phyloP scores from a whole-genome alignment of 2,888 invertebrate genomes.

The Amblyjoppa proteus region DNA sequence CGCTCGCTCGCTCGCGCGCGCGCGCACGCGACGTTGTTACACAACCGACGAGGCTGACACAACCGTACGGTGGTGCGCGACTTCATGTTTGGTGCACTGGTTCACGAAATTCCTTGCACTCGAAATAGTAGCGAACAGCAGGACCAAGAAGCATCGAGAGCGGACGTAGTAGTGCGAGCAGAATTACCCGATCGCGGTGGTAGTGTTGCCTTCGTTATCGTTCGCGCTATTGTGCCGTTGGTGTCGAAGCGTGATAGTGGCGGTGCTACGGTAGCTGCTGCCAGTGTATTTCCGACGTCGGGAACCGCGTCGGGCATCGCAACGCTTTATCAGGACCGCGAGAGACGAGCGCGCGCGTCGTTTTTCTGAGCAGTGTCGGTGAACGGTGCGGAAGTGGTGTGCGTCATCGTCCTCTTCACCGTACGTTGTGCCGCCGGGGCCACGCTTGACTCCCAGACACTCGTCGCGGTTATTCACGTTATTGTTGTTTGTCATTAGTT shows the following conservation, averaged over 20 bases:
- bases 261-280: slow-evolving; percentile 52
- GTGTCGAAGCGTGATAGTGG: slow-evolving; percentile 48
- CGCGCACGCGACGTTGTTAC: slow-evolving; percentile 56
- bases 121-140: not conserved
- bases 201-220: slow-evolving; percentile 20
- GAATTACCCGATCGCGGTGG: not conserved
- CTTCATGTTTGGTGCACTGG: slow-evolving; percentile 8
- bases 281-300: slow-evolving; percentile 48
- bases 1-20: slow-evolving; percentile 63
- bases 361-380: slow-evolving; percentile 50
- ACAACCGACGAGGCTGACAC: slow-evolving; percentile 18
- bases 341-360: slow-evolving; percentile 45
- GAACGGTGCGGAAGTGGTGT: slow-evolving; percentile 61
- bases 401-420: slow-evolving; percentile 53
- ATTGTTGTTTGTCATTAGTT: not conserved
- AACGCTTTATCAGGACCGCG: slow-evolving; percentile 45
- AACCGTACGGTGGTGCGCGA: slow-evolving; percentile 18
- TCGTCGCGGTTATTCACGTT: slow-evolving; percentile 27
- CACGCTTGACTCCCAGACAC: slow-evolving; percentile 16
- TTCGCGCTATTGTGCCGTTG: slow-evolving; percentile 30
- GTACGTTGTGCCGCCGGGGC: slow-evolving; percentile 19
- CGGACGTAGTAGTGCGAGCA: not conserved
- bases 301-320: slow-evolving; percentile 52
- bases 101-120: slow-evolving; percentile 15
- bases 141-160: not conserved